Conservation (phyloP, 2,888 invertebrate species). For the Caenorhabditis sp. region DNA sequence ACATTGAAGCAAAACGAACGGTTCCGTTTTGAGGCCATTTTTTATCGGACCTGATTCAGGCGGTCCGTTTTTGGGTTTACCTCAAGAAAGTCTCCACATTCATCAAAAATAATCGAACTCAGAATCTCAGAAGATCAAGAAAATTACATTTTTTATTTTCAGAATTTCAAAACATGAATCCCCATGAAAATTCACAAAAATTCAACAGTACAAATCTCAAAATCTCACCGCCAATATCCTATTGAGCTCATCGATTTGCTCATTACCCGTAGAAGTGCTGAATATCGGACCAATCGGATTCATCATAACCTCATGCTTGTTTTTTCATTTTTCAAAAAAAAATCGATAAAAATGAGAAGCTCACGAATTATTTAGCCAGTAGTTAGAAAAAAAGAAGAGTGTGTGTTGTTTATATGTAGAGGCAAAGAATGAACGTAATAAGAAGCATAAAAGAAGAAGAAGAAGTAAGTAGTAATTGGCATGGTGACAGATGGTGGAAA, state of each 20-base stretch:
- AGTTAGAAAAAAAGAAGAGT: background rate
- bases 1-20: too few relatives aligned
- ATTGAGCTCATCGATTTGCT: conserved; percentile 34
- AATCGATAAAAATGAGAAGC: background rate
- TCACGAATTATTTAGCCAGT: background rate
- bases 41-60: too few relatives aligned
- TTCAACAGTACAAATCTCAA: too few relatives aligned
- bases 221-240: conserved; percentile 16
- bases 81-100: too few relatives aligned
- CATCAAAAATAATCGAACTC: background rate
- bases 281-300: background rate
- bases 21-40: too few relatives aligned
- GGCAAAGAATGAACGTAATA: background rate
- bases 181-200: too few relatives aligned
- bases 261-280: background rate
- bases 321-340: background rate
- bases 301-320: background rate
- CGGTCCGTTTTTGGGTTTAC: too few relatives aligned
- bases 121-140: background rate
- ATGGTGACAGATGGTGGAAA: conserved; percentile 35
- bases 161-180: too few relatives aligned
- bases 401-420: background rate
- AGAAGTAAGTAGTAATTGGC: conserved; percentile 29
- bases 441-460: background rate
- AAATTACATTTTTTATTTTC: background rate